Conservation (phyloP, 2,797 vertebrate species). For the Distichodus sexfasciatus region DNA sequence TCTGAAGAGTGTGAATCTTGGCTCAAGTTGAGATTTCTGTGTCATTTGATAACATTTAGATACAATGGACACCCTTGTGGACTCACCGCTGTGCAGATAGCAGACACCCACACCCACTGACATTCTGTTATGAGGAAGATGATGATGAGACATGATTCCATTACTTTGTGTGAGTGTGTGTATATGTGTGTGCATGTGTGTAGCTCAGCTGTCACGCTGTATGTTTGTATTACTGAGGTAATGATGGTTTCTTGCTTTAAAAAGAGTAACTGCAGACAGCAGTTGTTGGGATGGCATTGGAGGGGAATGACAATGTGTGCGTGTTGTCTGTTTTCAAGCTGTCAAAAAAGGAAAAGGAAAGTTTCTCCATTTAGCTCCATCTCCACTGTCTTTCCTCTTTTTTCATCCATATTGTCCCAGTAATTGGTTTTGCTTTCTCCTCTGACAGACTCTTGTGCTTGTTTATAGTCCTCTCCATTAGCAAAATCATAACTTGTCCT, state of each 20-base stretch:
- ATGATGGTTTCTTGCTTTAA: slow-evolving; percentile 53
- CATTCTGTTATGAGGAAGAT: no score
- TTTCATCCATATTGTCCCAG: neutral
- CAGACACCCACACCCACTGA: no score
- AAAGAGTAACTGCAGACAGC: slow-evolving; percentile 11
- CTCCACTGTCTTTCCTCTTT: neutral
- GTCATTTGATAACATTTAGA: no score
- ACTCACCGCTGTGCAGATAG: neutral
- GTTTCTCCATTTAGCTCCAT: neutral
- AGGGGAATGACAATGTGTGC: neutral
- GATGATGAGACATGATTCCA: no score
- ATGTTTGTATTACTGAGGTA: slow-evolving; percentile 50
- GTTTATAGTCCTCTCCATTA: neutral
- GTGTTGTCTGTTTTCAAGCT: neutral
- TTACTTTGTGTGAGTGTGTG: neutral
- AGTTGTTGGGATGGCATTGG: neutral
- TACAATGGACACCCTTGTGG: no score
- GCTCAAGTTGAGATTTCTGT: no score
- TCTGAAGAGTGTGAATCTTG: no score
- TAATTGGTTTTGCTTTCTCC: neutral
- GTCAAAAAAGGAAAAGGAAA: neutral
- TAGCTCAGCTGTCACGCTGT: slow-evolving; percentile 23
- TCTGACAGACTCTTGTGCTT: no score
- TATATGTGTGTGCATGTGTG: neutral
- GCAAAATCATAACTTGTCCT: neutral